Evolutionary conservation across 2,888 invertebrate genomes (phyloP).

Genomic region (Meiosimyza decipiens): DNA sequence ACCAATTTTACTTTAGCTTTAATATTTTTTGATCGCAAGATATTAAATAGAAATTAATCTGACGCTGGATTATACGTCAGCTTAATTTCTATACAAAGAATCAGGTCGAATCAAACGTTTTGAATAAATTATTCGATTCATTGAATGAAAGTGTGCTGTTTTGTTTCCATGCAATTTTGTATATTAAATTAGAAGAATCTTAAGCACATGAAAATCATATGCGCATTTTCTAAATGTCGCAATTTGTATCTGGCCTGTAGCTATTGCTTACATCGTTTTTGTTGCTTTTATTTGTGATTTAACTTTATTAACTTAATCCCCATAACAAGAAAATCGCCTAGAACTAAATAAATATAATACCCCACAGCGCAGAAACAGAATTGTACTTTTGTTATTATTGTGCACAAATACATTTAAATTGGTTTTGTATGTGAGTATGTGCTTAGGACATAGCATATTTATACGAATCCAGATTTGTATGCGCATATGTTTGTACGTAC

Average conservation of each 20-base stretch:
- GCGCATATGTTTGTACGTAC: not conserved
- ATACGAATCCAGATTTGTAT: not conserved
- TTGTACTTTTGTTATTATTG: not conserved
- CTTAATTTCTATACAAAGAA: no score
- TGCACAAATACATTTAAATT: not conserved
- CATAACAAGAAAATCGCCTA: slow-evolving; percentile 13
- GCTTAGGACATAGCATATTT: not conserved
- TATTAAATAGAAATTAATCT: no score
- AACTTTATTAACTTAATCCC: not conserved
- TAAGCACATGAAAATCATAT: no score
- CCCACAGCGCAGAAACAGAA: not conserved
- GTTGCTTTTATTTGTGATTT: not conserved
- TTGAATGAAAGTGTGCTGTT: no score
- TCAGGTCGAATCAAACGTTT: no score
- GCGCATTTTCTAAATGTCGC: not conserved
- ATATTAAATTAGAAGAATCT: no score
- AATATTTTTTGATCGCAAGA: no score
- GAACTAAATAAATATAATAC: slow-evolving; percentile 25
- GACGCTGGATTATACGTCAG: no score
- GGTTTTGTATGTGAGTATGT: not conserved
- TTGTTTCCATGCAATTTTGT: no score
- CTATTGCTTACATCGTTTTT: not conserved
- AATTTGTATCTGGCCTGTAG: slow-evolving; percentile 24
- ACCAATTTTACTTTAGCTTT: no score
- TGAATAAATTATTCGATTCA: no score